phyloP scores from a whole-genome alignment of 2,113 vertebrate species.

The Hemicordylus capensis region DNA sequence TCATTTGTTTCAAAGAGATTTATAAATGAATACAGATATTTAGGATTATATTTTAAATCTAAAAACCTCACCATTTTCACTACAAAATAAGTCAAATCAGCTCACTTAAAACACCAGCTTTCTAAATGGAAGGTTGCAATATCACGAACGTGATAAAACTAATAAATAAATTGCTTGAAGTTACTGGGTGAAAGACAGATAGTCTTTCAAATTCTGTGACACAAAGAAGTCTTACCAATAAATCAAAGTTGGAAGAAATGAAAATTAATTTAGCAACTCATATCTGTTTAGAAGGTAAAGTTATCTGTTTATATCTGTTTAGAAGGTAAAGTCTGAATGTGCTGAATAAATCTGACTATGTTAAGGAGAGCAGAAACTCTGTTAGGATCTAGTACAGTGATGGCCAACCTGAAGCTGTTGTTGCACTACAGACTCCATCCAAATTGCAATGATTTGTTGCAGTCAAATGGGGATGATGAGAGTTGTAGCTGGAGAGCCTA shows the following conservation, averaged over 20 bases:
- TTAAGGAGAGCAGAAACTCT: not conserved
- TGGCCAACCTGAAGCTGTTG: no score
- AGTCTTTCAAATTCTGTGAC: not conserved
- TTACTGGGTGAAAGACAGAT: not conserved
- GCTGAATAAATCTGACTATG: not conserved
- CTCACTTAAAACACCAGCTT: not conserved
- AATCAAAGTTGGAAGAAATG: not conserved
- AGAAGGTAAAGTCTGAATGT: not conserved
- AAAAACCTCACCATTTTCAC: not conserved
- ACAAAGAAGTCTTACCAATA: not conserved
- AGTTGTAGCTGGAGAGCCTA: no score
- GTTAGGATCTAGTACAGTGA: not conserved
- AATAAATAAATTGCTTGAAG: not conserved
- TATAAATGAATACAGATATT: not conserved
- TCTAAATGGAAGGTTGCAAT: not conserved
- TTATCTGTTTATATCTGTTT: not conserved
- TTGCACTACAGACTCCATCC: no score
- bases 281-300: not conserved
- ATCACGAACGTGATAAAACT: not conserved
- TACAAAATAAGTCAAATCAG: not conserved
- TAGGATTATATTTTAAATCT: not conserved
- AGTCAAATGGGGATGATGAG: no score
- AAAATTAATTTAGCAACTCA: constrained; percentile 17
- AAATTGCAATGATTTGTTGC: no score
- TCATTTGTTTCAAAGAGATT: not conserved